Evolutionary conservation across 2,888 invertebrate species (phyloP).

Genomic region (Acanthosepion esculentum): DNA sequence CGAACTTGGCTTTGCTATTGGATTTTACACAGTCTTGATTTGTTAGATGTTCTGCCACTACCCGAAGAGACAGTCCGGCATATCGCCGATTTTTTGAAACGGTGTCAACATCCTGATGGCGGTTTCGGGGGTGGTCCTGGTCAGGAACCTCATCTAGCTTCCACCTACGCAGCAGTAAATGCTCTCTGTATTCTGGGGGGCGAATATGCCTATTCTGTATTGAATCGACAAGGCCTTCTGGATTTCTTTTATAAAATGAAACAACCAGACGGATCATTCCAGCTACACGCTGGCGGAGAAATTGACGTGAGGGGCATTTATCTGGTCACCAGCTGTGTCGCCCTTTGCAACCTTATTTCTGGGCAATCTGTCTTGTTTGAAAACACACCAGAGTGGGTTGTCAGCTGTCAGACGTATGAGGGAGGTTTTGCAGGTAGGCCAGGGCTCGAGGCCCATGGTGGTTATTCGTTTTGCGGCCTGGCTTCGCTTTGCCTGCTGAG

Average conservation of each 20-base stretch:
- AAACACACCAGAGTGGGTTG: constrained; percentile 92
- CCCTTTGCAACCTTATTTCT: constrained; percentile 84
- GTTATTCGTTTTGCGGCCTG: constrained; percentile 98
- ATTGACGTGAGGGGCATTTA: constrained; percentile 95
- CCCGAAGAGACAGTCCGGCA: neutral
- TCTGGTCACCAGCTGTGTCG: constrained; percentile 93
- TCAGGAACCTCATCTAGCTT: constrained; percentile 93
- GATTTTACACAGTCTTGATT: constrained; percentile 91
- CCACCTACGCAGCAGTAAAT: constrained; percentile 97
- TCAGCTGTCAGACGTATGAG: constrained; percentile 96
- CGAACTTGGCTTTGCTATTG: constrained; percentile 98
- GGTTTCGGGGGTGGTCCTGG: constrained; percentile 92
- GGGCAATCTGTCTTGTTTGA: constrained; percentile 84
- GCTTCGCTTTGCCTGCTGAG: constrained; percentile 90
- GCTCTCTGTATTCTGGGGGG: constrained; percentile 89
- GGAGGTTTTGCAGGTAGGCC: constrained; percentile 97
- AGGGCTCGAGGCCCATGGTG: constrained; percentile 98
- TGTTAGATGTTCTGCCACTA: constrained; percentile 79
- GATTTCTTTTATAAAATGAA: constrained; percentile 86
- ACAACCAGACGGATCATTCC: constrained; percentile 90
- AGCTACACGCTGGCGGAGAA: constrained; percentile 93
- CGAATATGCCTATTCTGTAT: constrained; percentile 88
- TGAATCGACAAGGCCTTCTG: constrained; percentile 85
- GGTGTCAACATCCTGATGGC: constrained; percentile 86
- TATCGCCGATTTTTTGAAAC: constrained; percentile 71